Base-by-base conservation (phyloP, 2,888 invertebrate genomes). In the Drosophila niveifrons region DNA sequence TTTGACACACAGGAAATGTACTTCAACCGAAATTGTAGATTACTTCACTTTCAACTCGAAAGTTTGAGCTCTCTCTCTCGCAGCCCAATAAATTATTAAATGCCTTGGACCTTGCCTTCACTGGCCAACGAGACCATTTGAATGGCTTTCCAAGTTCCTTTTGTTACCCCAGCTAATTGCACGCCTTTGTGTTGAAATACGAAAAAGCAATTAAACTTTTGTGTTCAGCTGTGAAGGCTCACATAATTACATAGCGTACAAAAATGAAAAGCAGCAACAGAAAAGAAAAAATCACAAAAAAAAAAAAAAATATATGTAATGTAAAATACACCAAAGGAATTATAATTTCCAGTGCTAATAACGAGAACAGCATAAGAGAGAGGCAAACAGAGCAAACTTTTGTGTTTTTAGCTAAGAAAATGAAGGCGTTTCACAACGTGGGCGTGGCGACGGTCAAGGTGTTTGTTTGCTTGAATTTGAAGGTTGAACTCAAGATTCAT, bases 171-270 rank as follows among this genome's bases (percentile, higher is more conserved):
- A 59, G 79, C 79, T 82, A 87, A 82, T 82, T 87, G 82, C 69
- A 63, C 53, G 72, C 62, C 68, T 65, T 87, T 88, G 85, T 85
- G 73, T 51, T 66, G 61, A 68, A 85, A 69, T 81, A 75, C 72
- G 64, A 67, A 87, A 84, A 81, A 76, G 82, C 88, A 82, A 84
- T 82, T 82, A 88, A 78, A 88, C 71, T 84, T 88, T 75, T 72
- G 66, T 73, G 63, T 73, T 82, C 73, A 67, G 87, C 87, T 67
- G 78, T 53, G 53, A 84, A 78, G 71, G 71, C 67, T 75, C 63
- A 58, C 82, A 85, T 77, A 85, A 83, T 83, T 80, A 72, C 61
- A 69, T 56, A 61, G 61, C 65, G 15, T 41, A 70, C 62, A 47
- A 57, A 66, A 62, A 66, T 56, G 23, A 72, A 66, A 31, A 56